Evolutionary conservation across 2,797 vertebrate species (phyloP), one percentile per base, ranked within the genome.

Genomic region (Enteromius trimaculatus): DNA sequence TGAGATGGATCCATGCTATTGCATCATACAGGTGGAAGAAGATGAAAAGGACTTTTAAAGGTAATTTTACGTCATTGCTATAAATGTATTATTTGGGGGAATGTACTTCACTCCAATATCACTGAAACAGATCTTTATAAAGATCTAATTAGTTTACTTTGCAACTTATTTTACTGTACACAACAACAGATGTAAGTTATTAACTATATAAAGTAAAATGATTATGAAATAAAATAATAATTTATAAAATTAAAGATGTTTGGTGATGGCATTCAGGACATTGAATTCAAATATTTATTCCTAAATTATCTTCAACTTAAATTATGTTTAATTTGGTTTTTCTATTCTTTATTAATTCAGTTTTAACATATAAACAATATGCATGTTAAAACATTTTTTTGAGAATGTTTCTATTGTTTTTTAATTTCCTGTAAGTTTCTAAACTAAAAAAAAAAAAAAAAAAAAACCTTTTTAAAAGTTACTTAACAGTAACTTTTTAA

Each of bases 21-120:
- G 76, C 58, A 77, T 64, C 76, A 31, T 77, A 44, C 34, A 77
- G 31, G n/a, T 64, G 26, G n/a, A n/a, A 53, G 23, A 31, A 65
- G 17, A 76, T 34, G 44, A 42, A 80, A 29, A 21, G 23, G 4
- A 31, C n/a, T 8, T 62, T n/a, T n/a, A n/a, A n/a, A 1, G 23
- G 44, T 79, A 17, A 37, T 53, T 47, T 58, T 16, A n/a, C n/a
- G 49, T 69, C 47, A 79, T 68, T 16, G 19, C 13, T 37, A 53
- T 53, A 37, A 4, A 34, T 74, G 0, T 53, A 8, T 53, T 14
- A 14, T 53, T 53, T 21, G 13, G 0, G 19, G 47, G 31, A 74
- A 53, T n/a, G 5, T 34, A 31, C 9, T 51, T 51, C 29, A 37
- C 29, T 53, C 19, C 17, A n/a, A 8, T 19, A 11, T 37, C 5